Conservation (phyloP, 2,797 vertebrate genomes). For the Buceros bicornis region DNA sequence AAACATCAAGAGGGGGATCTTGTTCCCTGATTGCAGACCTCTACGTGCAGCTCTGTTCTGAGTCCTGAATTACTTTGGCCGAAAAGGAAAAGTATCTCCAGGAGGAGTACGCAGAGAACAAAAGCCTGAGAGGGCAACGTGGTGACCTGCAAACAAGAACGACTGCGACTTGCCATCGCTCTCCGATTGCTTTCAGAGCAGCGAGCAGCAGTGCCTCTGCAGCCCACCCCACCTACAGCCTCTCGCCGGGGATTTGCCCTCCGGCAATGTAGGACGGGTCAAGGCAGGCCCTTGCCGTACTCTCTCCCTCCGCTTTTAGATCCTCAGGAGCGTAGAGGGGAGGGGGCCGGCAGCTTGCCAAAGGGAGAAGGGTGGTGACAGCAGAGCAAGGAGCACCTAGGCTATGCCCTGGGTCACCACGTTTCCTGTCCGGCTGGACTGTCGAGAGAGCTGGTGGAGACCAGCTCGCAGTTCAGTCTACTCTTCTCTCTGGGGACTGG, state of each 20-base stretch:
- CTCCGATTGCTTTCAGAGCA: rapidly evolving
- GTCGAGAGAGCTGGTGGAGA: rapidly evolving
- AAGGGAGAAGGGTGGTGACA: neutral
- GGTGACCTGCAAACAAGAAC: neutral
- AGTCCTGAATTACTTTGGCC: neutral
- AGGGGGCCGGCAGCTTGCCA: neutral
- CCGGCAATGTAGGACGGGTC: rapidly evolving
- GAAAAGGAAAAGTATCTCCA: neutral
- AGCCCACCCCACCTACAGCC: rapidly evolving
- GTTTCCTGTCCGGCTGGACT: neutral
- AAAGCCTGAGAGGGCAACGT: rapidly evolving
- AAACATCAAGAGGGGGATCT: neutral
- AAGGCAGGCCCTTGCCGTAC: neutral
- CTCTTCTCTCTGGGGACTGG: neutral
- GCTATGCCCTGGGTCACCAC: neutral
- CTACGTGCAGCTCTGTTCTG: neutral
- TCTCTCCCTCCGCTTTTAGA: neutral
- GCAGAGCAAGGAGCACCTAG: rapidly evolving
- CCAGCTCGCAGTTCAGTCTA: neutral
- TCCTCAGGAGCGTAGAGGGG: neutral
- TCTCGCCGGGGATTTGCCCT: neutral
- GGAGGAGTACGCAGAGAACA: neutral
- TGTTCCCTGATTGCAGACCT: neutral
- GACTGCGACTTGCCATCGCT: rapidly evolving
- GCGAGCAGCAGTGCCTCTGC: neutral